Percentiles rank a stretch among this genome's conserved stretches.
Conservation (phyloP, 2,797 vertebrate species). For the Enteromius viviparus region DNA sequence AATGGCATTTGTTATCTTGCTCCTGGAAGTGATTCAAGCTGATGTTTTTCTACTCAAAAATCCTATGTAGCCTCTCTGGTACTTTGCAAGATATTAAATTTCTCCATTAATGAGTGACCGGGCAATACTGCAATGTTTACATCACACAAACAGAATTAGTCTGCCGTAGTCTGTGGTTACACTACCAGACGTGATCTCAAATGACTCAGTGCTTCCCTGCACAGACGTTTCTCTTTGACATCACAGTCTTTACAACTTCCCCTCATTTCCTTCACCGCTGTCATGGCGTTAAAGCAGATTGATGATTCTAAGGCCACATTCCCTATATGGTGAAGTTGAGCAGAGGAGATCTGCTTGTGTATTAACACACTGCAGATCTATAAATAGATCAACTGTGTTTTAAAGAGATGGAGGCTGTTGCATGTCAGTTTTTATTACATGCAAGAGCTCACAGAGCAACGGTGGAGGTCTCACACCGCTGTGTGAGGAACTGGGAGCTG, state of each 20-base stretch:
- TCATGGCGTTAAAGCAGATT: background rate
- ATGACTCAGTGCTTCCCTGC: slow-evolving; percentile 32
- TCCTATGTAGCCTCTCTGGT: background rate
- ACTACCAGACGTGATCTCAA: background rate
- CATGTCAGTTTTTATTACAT: background rate
- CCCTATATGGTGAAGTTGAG: slow-evolving; percentile 53
- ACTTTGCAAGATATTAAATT: background rate
- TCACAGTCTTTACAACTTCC: slow-evolving; percentile 33
- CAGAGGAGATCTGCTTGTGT: background rate
- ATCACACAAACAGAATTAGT: slow-evolving; percentile 10
- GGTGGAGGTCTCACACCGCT: slow-evolving; percentile 12
- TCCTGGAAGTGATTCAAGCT: background rate
- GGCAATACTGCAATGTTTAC: slow-evolving; percentile 15
- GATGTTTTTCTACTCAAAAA: background rate
- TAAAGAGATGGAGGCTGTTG: background rate
- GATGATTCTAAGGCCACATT: slow-evolving; percentile 3
- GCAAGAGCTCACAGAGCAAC: slow-evolving; percentile 16
- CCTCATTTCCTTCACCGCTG: background rate
- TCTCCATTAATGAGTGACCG: background rate
- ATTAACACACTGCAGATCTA: background rate
- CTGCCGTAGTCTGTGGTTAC: background rate
- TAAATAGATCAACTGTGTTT: background rate
- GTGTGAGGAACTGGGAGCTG: slow-evolving; percentile 7
- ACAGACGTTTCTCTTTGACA: slow-evolving; percentile 31
- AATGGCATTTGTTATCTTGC: background rate